Evolutionary conservation across 2,888 invertebrate genomes (phyloP).

Genomic region (Drosophila peninsularis): DNA sequence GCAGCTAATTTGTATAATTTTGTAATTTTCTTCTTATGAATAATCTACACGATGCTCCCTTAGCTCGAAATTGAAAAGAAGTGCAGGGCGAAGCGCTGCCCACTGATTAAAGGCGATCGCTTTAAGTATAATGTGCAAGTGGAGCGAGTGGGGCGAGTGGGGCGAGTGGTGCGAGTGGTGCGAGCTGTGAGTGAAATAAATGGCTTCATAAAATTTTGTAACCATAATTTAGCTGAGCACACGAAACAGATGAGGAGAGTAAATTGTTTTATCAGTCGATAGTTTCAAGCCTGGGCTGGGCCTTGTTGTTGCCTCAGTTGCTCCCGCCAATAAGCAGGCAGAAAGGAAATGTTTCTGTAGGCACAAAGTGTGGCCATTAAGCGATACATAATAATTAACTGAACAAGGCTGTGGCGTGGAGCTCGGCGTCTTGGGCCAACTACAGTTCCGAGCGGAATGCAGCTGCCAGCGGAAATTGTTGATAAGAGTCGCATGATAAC

Average conservation of each 20-base stretch:
- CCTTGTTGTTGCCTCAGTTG: slow-evolving; percentile 9
- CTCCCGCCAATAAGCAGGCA: slow-evolving; percentile 40
- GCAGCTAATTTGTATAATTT: slow-evolving; percentile 63
- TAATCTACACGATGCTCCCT: slow-evolving; percentile 4
- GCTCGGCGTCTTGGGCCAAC: slow-evolving; percentile 28
- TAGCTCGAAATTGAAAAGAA: slow-evolving; percentile 63
- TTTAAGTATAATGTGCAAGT: slow-evolving; percentile 31
- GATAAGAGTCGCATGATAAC: slow-evolving; percentile 69
- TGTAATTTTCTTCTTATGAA: slow-evolving; percentile 46
- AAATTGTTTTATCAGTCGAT: slow-evolving; percentile 73
- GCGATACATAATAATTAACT: slow-evolving; percentile 72
- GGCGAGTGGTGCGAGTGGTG: slow-evolving; percentile 14
- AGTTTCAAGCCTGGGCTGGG: slow-evolving; percentile 20
- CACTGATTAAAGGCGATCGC: slow-evolving; percentile 47
- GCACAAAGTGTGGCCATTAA: slow-evolving; percentile 69
- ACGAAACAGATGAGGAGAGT: slow-evolving; percentile 50
- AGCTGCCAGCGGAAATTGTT: slow-evolving; percentile 62
- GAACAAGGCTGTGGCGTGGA: slow-evolving; percentile 52
- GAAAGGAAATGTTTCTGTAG: slow-evolving; percentile 13
- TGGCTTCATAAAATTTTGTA: slow-evolving; percentile 81
- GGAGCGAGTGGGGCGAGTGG: slow-evolving; percentile 16
- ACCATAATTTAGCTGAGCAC: slow-evolving; percentile 66
- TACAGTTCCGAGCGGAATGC: slow-evolving; percentile 36
- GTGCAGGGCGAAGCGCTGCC: slow-evolving; percentile 42
- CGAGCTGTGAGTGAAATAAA: slow-evolving; percentile 76